Evolutionary conservation across 2,797 vertebrate species (phyloP).

Genomic region (Okamejei kenojei): DNA sequence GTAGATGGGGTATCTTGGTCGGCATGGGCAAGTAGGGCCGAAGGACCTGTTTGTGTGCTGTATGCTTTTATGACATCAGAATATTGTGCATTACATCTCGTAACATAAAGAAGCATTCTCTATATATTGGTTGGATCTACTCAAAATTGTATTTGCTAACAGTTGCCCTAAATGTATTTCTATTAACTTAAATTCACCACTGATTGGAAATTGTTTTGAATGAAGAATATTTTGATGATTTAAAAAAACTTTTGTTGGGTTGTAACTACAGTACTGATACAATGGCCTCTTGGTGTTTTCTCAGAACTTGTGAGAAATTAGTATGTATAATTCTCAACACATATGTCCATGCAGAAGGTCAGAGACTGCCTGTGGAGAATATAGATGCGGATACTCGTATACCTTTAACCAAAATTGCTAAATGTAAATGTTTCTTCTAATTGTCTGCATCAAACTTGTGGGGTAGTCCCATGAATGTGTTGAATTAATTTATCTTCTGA

Average conservation of each 20-base stretch:
- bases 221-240: not conserved
- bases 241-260: not conserved
- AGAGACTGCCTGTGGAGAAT: not conserved
- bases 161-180: not conserved
- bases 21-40: too few relatives aligned
- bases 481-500: too few relatives aligned
- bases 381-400: not conserved
- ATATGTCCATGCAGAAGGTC: not conserved
- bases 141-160: not conserved
- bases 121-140: not conserved
- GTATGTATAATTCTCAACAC: not conserved
- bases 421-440: too few relatives aligned
- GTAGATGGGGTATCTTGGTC: too few relatives aligned
- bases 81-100: not conserved
- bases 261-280: not conserved
- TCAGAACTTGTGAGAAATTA: not conserved
- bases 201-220: not conserved
- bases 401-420: not conserved
- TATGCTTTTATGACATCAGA: too few relatives aligned
- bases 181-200: not conserved
- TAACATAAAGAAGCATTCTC: not conserved
- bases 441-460: too few relatives aligned
- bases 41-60: too few relatives aligned
- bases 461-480: too few relatives aligned
- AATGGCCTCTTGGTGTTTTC: not conserved